Evolutionary conservation across 2,888 invertebrate species (phyloP), one percentile per base, ranked within the genome.

Genomic region (Metallyticus violacea): DNA sequence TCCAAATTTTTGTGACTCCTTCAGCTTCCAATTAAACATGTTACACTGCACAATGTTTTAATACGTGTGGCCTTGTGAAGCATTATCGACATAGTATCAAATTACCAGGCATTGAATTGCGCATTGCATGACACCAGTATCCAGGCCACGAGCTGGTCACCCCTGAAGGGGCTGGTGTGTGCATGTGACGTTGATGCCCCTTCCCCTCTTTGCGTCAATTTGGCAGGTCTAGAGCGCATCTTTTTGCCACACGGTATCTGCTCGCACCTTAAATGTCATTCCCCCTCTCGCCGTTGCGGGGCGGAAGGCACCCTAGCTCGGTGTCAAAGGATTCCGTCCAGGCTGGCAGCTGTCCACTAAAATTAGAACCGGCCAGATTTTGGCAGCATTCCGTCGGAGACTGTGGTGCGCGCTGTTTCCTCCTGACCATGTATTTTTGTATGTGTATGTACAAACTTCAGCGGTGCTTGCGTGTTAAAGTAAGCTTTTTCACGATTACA

Each of bases 211-310:
- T 0, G 15, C 15, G 15, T 7, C 40, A 40, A 40, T 40, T 40
- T 40, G 40, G 40, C 40, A 40, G 40, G 40, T 4, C 15, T 22
- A 62, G 15, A 62, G 40, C 40, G 40, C 40, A 62, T 62, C 40
- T 62, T 62, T 62, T 62, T 62, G 40, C 40, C 40, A 62, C 40
- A 15, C 3, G 40, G 40, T 62, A 62, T n/a, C 85, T 30, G 40
- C 40, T 62, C 86, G 81, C 86, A 86, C 86, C 86, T 86, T 86
- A 86, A 86, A 86, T 86, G 86, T 86, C 86, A 86, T 82, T 86
- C 78, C 86, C 86, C 86, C 86, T 82, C 86, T 28, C 7, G 78
- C n/a, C 77, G 9, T 22, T 30, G 6, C 27, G 30, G 30, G 30
- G 30, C 1, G 30, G 30, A 30, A 30, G 30, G 30, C 40, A 62